These are phyloP conservation scores for Amphiura filiformis DNA, from an alignment of 35 echinoderm and acorn worm species.

Conservation along the genomic window DNA sequence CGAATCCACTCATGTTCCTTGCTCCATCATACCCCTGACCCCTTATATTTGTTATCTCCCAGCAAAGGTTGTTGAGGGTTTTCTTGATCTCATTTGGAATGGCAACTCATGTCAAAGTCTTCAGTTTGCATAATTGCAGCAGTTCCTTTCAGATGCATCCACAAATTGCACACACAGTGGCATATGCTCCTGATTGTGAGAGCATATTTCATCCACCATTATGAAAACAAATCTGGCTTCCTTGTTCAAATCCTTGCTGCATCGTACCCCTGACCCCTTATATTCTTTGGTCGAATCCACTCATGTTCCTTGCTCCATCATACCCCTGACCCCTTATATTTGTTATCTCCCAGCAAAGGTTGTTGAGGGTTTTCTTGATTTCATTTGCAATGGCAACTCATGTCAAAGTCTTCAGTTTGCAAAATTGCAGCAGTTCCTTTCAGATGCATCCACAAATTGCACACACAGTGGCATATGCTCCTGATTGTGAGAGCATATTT, in stretches of 20 bases:
- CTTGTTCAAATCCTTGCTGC: not conserved
- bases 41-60: no score
- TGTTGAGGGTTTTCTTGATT: not conserved
- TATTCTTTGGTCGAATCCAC: not conserved
- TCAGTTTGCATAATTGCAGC: no score
- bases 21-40: slow-evolving; percentile 19
- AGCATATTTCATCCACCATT: not conserved
- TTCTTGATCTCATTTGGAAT: not conserved
- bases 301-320: not conserved
- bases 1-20: not conserved
- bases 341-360: not conserved
- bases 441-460: no score
- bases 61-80: no score
- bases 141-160: not conserved
- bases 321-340: not conserved
- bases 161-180: not conserved
- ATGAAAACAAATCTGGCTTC: not conserved
- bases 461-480: no score
- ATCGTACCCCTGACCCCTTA: not conserved
- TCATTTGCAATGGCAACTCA: not conserved
- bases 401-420: not conserved
- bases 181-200: not conserved
- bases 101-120: no score
- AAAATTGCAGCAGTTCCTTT: slow-evolving; percentile 1
- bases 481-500: no score